Base-by-base conservation (phyloP, 2,888 invertebrate genomes). In the Polietes domitor region DNA sequence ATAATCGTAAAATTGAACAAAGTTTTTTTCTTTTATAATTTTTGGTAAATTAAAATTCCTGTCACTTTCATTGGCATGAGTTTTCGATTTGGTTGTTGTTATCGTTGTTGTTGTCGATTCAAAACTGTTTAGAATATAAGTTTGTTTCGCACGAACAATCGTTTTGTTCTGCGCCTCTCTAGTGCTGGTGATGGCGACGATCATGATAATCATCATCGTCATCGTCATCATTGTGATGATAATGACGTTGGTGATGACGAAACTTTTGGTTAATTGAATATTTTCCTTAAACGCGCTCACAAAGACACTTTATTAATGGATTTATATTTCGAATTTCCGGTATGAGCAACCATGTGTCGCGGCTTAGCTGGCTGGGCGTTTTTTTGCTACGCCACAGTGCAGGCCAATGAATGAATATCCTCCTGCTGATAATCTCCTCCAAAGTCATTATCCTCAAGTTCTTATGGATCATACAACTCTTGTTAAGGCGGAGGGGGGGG, bases 11-110 rank as follows among this genome's bases (percentile, higher is more conserved):
- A 37, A n/a, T 3, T 47, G 4, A 47, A 2, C n/a, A 12, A 32
- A 4, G 9, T 47, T 47, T 47, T 47, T 47, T 47, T 47, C n/a
- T 47, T 15, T n/a, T 47, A 1, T 37, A 12, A 3, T 37, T 12
- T 5, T 50, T 50, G 53, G 17, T 17, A 24, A 58, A 58, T 58
- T 58, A 24, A 58, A 58, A 58, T 58, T 58, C 58, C 26, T 24
- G 58, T 58, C 58, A 58, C 58, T 58, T 58, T 26, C 26, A 26
- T 58, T 26, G 15, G 58, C 9, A 58, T 58, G 26, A 58, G 58
- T 58, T 58, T 58, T 26, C 58, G 15, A 58, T 58, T 58, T 24
- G 24, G 17, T 53, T 53, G 21, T 50, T 50, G n/a, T 10, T 15
- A 4, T n/a, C n/a, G n/a, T 50, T 55, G 2, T 58, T 24, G 12